phyloP scores from a whole-genome alignment of 1,140 invertebrate species.

The Dufourea novaeangliae region DNA sequence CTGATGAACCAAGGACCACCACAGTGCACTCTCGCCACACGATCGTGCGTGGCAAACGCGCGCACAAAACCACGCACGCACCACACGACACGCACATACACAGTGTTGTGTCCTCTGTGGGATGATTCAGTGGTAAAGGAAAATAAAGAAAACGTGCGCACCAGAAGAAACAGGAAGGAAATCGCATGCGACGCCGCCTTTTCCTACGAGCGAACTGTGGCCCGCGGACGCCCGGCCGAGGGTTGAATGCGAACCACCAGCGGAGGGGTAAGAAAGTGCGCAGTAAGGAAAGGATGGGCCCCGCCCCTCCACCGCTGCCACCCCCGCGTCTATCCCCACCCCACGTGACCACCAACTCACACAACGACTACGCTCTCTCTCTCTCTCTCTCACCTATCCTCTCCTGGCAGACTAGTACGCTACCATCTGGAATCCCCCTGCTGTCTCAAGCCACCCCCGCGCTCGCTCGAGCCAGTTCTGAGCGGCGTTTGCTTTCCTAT shows the following conservation, averaged over 20 bases:
- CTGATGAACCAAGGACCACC: background rate
- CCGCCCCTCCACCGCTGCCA: constrained; percentile 55
- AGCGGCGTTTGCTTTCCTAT: too few relatives aligned
- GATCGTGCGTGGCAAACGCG: background rate
- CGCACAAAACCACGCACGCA: background rate
- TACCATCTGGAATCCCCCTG: constrained; percentile 29
- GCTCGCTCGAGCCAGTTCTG: too few relatives aligned
- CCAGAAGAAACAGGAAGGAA: constrained; percentile 22
- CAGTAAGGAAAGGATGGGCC: constrained; percentile 74
- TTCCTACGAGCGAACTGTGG: constrained; percentile 70
- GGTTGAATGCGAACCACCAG: constrained; percentile 57
- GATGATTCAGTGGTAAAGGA: background rate
- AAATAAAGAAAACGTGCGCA: background rate
- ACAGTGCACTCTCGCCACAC: background rate
- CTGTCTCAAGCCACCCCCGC: constrained; percentile 18
- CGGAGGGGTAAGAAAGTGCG: constrained; percentile 78
- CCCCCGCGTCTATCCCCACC: constrained; percentile 49
- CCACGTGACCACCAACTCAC: background rate
- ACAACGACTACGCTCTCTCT: background rate
- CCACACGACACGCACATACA: background rate
- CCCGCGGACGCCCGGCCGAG: constrained; percentile 33
- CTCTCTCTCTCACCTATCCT: constrained; percentile 25
- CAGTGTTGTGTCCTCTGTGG: too few relatives aligned
- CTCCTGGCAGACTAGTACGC: constrained; percentile 27
- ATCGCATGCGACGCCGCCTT: constrained; percentile 64